Conservation (phyloP, 2,888 invertebrate genomes). For the Diplolepis rosae region DNA sequence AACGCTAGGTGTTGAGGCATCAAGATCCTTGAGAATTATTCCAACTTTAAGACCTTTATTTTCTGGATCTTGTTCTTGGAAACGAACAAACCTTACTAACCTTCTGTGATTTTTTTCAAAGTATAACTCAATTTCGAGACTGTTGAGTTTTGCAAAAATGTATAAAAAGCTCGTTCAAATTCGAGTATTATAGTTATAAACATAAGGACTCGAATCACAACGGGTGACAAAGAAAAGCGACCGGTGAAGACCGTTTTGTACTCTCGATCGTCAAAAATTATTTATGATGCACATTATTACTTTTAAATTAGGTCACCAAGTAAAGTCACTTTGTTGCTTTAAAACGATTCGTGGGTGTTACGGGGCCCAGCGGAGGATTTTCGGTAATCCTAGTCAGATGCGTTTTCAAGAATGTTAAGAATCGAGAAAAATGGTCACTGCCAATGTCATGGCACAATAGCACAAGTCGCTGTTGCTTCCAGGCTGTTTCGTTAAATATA, state of each 20-base stretch:
- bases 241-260: constrained; percentile 12
- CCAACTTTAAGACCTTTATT: background rate
- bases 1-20: background rate
- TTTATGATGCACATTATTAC: constrained; percentile 2
- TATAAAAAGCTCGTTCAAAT: background rate
- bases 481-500: background rate
- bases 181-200: constrained; percentile 17
- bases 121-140: constrained; percentile 15
- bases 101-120: constrained; percentile 27
- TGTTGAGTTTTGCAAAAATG: constrained; percentile 21
- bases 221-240: constrained; percentile 17
- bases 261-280: constrained; percentile 7
- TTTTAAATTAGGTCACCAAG: background rate
- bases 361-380: background rate
- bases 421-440: constrained; percentile 10
- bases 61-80: background rate
- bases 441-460: constrained; percentile 11
- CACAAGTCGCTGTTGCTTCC: background rate
- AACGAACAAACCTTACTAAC: background rate
- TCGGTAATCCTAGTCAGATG: constrained; percentile 28
- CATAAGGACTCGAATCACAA: background rate
- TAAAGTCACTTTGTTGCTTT: background rate
- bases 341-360: constrained; percentile 14
- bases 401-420: constrained; percentile 18
- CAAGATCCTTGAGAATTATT: background rate